Evolutionary conservation across 2,888 invertebrate species (phyloP), one percentile per base, ranked within the genome.

Genomic region (Microdon myrmicae): DNA sequence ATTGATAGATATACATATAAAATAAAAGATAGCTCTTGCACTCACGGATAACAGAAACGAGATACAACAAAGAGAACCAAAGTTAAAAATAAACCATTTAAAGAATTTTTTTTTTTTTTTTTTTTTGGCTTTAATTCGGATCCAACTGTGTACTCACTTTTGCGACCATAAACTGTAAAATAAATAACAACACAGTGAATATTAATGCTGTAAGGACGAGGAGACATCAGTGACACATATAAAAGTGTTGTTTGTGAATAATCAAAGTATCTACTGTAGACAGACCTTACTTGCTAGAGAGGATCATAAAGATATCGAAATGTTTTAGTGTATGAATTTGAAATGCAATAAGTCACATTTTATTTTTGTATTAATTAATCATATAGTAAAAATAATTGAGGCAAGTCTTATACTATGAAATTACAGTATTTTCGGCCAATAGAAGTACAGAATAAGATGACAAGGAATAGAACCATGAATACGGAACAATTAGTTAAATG

Each of bases 121-220:
- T 12, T 26, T 23, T 12, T 1, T 31, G 14, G 10, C 8, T 23
- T 28, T 28, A 8, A 28, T 8, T 25, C 2, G n/a, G 13, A 10
- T 38, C 13, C 14, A 16, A 13, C 22, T 45, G 43, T 31, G 61
- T 83, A 84, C 83, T 84, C 81, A 84, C 83, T 82, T 83, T 83
- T 83, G 74, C 81, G 81, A 80, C 80, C 80, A 77, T 81, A 81
- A 81, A 83, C 83, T 82, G 82, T 53, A 68, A 70, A 64, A 51
- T 45, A 64, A 45, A 51, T 14, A 56, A 47, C 22, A 64, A 45
- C 35, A 61, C 39, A 34, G 48, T 58, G 56, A 48, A 13, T 14
- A n/a, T 5, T n/a, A 9, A 23, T 8, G 9, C 9, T n/a, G n/a
- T n/a, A n/a, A n/a, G n/a, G n/a, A n/a, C n/a, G n/a, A n/a, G n/a